A percentile compares a stretch with the other conserved stretches of the same genome.
phyloP scores from a whole-genome alignment of 2,888 invertebrate species.

The Amitus sp. region DNA sequence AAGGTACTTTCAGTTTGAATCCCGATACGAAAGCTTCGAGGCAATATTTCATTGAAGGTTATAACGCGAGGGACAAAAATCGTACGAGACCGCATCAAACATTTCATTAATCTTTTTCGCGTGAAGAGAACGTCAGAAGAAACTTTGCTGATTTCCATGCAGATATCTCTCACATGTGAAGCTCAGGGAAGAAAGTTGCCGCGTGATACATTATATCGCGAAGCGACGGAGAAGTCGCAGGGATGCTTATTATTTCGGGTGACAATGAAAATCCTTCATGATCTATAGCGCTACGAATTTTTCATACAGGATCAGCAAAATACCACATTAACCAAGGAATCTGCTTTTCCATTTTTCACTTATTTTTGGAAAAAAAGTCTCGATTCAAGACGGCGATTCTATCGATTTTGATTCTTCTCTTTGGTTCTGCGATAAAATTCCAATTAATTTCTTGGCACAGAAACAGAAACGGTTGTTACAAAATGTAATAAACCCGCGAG shows the following conservation, averaged over 20 bases:
- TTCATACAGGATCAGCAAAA: constrained; percentile 1
- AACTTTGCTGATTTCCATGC: background rate
- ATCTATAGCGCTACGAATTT: background rate
- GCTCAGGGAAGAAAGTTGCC: background rate
- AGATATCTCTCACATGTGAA: background rate
- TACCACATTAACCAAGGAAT: background rate
- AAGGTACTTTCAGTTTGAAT: background rate
- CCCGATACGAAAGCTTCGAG: background rate
- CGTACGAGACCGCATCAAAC: background rate
- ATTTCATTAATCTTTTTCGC: background rate
- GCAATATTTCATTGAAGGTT: background rate
- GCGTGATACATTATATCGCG: background rate
- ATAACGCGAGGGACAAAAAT: no score
- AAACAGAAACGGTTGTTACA: background rate
- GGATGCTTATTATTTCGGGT: background rate
- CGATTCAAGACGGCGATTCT: background rate
- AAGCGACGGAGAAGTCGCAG: background rate
- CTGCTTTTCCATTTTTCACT: background rate
- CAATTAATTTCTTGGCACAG: background rate
- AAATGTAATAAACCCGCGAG: background rate
- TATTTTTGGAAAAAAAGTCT: background rate
- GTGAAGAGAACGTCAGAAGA: background rate
- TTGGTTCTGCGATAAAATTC: background rate
- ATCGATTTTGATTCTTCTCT: background rate
- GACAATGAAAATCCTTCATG: background rate